Percentiles rank a stretch among this genome's conserved stretches.
Conservation (phyloP, 1,140 invertebrate genomes). For the Drosophila lini region DNA sequence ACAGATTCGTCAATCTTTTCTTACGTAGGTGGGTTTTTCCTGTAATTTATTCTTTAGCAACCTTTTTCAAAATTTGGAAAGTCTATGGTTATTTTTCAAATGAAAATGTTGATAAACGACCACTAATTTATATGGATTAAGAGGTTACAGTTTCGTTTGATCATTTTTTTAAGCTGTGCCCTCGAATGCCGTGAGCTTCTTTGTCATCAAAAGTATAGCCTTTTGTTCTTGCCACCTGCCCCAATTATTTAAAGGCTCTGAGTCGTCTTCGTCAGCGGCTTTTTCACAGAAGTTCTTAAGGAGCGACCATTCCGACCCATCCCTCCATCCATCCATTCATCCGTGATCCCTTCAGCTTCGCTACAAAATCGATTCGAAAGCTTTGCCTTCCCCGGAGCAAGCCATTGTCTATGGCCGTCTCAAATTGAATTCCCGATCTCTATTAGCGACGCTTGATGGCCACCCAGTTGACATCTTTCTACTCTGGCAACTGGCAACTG, state of each 20-base stretch:
- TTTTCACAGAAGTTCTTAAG: slow-evolving; percentile 20
- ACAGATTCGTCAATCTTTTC: not conserved
- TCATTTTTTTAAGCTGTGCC: slow-evolving; percentile 5
- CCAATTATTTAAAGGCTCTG: slow-evolving; percentile 17
- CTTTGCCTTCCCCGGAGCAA: not conserved
- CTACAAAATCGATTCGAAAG: slow-evolving; percentile 30
- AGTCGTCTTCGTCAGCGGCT: not conserved
- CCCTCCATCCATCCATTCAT: slow-evolving; percentile 5
- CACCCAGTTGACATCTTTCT: slow-evolving; percentile 54
- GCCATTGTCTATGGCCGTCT: slow-evolving; percentile 35
- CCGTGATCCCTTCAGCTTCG: slow-evolving; percentile 12
- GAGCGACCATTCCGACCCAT: not conserved
- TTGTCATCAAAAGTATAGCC: not conserved
- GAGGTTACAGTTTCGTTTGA: not conserved
- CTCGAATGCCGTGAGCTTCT: not conserved
- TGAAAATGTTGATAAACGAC: not conserved
- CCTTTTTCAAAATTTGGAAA: not conserved
- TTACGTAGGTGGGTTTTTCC: no score
- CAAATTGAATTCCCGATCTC: slow-evolving; percentile 47
- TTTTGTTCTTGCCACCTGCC: slow-evolving; percentile 27
- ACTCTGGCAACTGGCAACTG: slow-evolving; percentile 11
- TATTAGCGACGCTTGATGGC: slow-evolving; percentile 68
- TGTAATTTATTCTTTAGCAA: no score
- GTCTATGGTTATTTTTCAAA: not conserved
- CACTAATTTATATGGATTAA: slow-evolving; percentile 5